Evolutionary conservation across 2,113 vertebrate species (phyloP).

Genomic region (Malurus cyaneus): DNA sequence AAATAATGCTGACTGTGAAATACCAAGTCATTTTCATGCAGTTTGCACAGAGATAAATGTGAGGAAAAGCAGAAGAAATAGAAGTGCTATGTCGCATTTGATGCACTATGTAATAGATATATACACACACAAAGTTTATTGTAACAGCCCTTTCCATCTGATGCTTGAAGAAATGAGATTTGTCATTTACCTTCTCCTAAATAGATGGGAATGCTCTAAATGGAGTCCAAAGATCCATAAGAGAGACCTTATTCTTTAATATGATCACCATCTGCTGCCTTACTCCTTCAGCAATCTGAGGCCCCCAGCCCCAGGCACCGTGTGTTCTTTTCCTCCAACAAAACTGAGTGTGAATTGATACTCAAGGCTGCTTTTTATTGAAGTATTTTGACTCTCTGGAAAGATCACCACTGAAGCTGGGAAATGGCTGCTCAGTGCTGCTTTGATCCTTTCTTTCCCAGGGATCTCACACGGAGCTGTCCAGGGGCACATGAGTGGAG

Average conservation of each 20-base stretch:
- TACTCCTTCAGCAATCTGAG: neutral
- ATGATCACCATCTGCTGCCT: neutral
- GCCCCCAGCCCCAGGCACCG: neutral
- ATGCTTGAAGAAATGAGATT: neutral
- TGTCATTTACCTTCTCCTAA: neutral
- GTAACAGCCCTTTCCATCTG: neutral
- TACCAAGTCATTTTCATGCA: conserved; percentile 39
- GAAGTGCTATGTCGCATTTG: neutral
- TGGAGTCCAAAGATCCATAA: neutral
- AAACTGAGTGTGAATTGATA: neutral
- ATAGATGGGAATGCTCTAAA: neutral
- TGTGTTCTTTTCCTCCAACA: neutral
- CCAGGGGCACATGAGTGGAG: neutral
- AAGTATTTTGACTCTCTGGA: neutral
- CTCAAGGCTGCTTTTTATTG: neutral
- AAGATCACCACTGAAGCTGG: neutral
- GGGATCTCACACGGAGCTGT: neutral
- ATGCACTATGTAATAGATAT: neutral
- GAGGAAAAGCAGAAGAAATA: neutral
- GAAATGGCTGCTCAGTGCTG: neutral
- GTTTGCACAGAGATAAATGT: neutral
- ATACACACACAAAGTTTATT: neutral
- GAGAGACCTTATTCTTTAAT: neutral
- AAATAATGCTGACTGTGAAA: conserved; percentile 63
- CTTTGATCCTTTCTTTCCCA: neutral